These are phyloP conservation scores for Unio delphinus DNA, from an alignment of 2,888 invertebrate species.

Conservation along the genomic window DNA sequence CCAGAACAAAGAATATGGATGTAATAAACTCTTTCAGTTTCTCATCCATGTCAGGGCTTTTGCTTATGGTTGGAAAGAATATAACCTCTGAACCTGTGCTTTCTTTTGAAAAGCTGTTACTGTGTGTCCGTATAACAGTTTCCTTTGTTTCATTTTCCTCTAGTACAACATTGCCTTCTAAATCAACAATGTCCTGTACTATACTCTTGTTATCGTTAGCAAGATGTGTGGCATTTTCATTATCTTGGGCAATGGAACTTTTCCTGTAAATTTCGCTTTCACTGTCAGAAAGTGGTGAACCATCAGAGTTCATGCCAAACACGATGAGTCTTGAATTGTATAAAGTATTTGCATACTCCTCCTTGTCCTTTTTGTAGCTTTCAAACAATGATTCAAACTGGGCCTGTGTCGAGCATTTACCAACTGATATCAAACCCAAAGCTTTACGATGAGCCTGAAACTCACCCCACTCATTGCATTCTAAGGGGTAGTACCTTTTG, in stretches of 20 bases:
- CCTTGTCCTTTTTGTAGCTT: slow-evolving; percentile 59
- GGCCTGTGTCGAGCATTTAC: slow-evolving; percentile 58
- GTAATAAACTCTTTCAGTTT: slow-evolving; percentile 86
- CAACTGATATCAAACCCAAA: slow-evolving; percentile 87
- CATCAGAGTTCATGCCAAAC: slow-evolving; percentile 66
- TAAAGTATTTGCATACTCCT: slow-evolving; percentile 63
- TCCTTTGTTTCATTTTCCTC: slow-evolving; percentile 5
- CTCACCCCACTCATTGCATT: slow-evolving; percentile 98
- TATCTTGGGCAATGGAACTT: too few species aligned
- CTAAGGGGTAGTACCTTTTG: slow-evolving; percentile 91
- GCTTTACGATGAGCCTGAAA: slow-evolving; percentile 88
- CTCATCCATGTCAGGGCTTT: slow-evolving; percentile 58
- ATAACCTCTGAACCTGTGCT: slow-evolving; percentile 60
- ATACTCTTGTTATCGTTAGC: neutral
- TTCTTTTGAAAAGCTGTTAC: slow-evolving; percentile 54
- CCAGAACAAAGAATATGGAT: slow-evolving; percentile 95
- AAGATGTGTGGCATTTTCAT: neutral
- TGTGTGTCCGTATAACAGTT: slow-evolving; percentile 25
- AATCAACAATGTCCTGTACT: slow-evolving; percentile 2
- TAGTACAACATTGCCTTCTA: slow-evolving; percentile 7
- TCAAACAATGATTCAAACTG: slow-evolving; percentile 64
- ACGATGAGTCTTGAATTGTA: slow-evolving; percentile 69
- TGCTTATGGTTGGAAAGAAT: slow-evolving; percentile 58
- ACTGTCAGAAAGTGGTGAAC: slow-evolving; percentile 41
- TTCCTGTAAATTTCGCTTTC: too few species aligned